These are phyloP conservation scores for Zonitis immaculata DNA, from an alignment of 2,888 invertebrate genomes.

Conservation along the genomic window DNA sequence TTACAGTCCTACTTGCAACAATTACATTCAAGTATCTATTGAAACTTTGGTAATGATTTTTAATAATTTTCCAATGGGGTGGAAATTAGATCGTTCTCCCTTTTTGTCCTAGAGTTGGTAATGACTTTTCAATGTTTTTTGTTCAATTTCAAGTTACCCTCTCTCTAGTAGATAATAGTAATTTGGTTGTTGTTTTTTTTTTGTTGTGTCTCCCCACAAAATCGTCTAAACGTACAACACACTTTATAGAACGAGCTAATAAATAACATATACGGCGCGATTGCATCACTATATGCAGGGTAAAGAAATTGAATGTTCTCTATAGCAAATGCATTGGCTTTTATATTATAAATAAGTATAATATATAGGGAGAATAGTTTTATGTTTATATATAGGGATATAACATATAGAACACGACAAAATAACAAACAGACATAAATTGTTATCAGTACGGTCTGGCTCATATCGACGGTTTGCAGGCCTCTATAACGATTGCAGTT, in stretches of 20 bases:
- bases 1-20: no score
- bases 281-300: conserved; percentile 16
- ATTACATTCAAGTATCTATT: no score
- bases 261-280: conserved; percentile 8
- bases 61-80: no score
- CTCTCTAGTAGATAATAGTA: no score
- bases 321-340: conserved; percentile 3
- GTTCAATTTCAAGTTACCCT: background rate
- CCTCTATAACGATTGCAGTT: conserved; percentile 13
- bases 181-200: no score
- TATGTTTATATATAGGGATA: conserved; percentile 1
- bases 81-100: no score
- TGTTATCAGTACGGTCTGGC: conserved; percentile 20
- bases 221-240: no score
- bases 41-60: no score
- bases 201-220: no score
- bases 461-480: conserved; percentile 15
- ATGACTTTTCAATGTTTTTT: background rate
- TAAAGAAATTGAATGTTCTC: conserved; percentile 4
- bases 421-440: conserved; percentile 26
- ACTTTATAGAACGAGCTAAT: conserved; percentile 6
- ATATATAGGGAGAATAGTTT: background rate
- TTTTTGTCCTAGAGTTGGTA: no score
- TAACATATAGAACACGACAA: conserved; percentile 13
- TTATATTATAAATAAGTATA: background rate